A percentile compares a stretch with the other conserved stretches of the same genome.
phyloP scores from a whole-genome alignment of 2,797 vertebrate genomes.

The Dendrocincla fuliginosa region DNA sequence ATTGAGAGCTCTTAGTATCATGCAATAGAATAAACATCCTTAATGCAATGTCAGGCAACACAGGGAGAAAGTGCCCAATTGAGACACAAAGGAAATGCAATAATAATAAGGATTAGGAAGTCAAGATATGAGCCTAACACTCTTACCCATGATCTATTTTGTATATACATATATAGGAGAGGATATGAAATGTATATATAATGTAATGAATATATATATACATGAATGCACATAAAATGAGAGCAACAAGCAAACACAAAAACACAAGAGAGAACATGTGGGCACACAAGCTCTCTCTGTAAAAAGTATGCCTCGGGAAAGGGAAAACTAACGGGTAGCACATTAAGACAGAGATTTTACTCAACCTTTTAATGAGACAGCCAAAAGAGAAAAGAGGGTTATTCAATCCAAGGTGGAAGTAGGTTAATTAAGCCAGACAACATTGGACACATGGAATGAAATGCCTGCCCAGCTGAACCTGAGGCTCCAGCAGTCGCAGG shows the following conservation, averaged over 20 bases:
- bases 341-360: not conserved
- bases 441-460: not conserved
- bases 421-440: constrained; percentile 7
- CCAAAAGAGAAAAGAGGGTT: not conserved
- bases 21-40: not conserved
- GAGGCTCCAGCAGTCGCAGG: not conserved
- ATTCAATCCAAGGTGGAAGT: not conserved
- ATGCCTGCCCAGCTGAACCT: not conserved
- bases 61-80: not conserved
- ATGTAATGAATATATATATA: not conserved
- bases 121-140: not conserved
- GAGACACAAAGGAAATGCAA: not conserved
- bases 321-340: not conserved
- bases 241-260: not conserved
- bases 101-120: not conserved
- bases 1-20: not conserved
- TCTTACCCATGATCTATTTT: not conserved
- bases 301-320: not conserved
- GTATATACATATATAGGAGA: not conserved
- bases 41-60: not conserved
- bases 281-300: not conserved
- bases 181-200: not conserved
- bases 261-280: not conserved
- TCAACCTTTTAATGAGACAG: constrained; percentile 1
- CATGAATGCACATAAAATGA: not conserved